Conservation (phyloP, 2,797 vertebrate species). For the Spinus olivaceus region DNA sequence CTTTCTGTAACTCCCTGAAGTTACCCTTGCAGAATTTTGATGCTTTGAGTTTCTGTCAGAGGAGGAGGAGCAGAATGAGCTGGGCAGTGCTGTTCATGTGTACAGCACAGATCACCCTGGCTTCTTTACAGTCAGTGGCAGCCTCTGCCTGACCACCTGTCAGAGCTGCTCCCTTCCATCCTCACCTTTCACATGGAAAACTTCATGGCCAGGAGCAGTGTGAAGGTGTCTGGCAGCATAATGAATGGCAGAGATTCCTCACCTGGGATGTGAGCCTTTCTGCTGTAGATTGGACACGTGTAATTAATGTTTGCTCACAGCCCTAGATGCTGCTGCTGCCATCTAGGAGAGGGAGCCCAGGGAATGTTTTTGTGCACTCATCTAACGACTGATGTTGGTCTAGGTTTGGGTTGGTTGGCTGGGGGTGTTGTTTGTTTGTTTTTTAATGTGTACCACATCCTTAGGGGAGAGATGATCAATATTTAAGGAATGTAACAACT, state of each 20-base stretch:
- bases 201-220: background rate
- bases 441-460: background rate
- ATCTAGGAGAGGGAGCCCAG: background rate
- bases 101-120: background rate
- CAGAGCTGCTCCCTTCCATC: background rate
- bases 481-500: slow-evolving; percentile 3
- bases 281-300: rapidly evolving
- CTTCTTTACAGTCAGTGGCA: background rate
- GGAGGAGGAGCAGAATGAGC: background rate
- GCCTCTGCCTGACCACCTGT: background rate
- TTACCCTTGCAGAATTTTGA: background rate
- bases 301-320: background rate
- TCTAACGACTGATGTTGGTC: background rate
- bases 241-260: background rate
- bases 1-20: background rate
- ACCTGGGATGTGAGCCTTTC: background rate
- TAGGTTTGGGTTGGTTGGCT: background rate
- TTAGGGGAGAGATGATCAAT: background rate
- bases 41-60: background rate
- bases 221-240: background rate
- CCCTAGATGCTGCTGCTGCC: background rate
- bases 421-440: background rate
- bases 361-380: background rate
- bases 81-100: background rate
- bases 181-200: background rate